phyloP scores from a whole-genome alignment of 1,140 invertebrate genomes.

The Lucilia sericata region DNA sequence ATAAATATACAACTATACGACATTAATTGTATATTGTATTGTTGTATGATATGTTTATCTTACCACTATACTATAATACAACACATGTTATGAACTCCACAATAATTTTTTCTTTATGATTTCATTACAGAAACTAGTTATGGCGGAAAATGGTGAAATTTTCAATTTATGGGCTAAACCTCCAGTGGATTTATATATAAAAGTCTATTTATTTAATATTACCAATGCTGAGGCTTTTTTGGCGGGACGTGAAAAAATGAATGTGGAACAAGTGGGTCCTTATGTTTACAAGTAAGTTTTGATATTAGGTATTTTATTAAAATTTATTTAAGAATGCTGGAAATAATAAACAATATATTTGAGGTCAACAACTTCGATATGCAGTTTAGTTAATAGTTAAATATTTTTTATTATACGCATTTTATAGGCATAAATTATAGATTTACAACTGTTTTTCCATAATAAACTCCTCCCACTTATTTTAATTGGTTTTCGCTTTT shows the following conservation, averaged over 20 bases:
- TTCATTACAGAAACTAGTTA: slow-evolving; percentile 76
- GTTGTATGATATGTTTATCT: background rate
- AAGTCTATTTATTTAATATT: slow-evolving; percentile 89
- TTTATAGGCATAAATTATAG: background rate
- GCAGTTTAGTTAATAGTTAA: too few species aligned
- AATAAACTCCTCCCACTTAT: background rate
- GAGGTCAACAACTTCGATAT: too few species aligned
- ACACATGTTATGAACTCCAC: slow-evolving; percentile 49
- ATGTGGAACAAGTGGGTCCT: slow-evolving; percentile 85
- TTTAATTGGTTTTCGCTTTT: background rate
- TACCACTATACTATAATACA: slow-evolving; percentile 34
- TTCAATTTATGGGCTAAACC: slow-evolving; percentile 88
- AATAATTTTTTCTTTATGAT: slow-evolving; percentile 50
- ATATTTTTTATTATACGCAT: too few species aligned
- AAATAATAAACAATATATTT: too few species aligned
- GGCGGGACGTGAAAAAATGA: slow-evolving; percentile 77
- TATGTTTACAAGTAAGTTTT: slow-evolving; percentile 89
- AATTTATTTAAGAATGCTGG: too few species aligned
- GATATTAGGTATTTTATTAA: background rate
- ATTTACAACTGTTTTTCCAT: background rate
- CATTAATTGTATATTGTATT: slow-evolving; percentile 12
- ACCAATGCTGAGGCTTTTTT: slow-evolving; percentile 87
- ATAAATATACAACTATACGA: too few species aligned
- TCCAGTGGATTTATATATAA: slow-evolving; percentile 84
- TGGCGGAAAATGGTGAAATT: slow-evolving; percentile 80